Conservation (phyloP, 2,888 invertebrate species). For the Stenodera caucasica region DNA sequence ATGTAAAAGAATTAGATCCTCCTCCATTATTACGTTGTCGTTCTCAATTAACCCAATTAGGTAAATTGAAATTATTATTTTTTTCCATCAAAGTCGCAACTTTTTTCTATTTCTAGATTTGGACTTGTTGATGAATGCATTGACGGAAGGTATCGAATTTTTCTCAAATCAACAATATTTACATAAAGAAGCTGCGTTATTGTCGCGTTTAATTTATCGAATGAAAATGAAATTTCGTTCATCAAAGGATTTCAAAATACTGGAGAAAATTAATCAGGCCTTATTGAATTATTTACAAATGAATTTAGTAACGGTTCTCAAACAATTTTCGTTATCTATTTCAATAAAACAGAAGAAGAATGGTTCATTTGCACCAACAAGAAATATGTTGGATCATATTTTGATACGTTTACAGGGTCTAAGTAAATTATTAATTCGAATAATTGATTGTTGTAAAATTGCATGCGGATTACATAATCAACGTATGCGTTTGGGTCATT, state of each 20-base stretch:
- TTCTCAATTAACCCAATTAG: constrained; percentile 28
- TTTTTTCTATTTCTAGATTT: constrained; percentile 38
- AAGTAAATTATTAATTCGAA: constrained; percentile 53
- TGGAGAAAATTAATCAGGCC: constrained; percentile 56
- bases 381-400: constrained; percentile 56
- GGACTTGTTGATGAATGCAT: constrained; percentile 29
- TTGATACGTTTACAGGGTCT: constrained; percentile 57
- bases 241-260: constrained; percentile 57
- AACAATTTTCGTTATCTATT: neutral
- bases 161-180: constrained; percentile 46
- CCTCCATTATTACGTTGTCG: constrained; percentile 40
- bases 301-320: constrained; percentile 45
- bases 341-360: constrained; percentile 14
- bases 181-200: constrained; percentile 52
- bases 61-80: constrained; percentile 21
- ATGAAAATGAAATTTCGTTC: constrained; percentile 58
- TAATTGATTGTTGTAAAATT: constrained; percentile 49
- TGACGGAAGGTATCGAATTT: constrained; percentile 37
- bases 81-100: neutral
- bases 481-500: constrained; percentile 55
- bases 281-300: constrained; percentile 53
- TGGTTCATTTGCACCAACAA: constrained; percentile 52
- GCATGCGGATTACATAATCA: constrained; percentile 50
- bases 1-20: constrained; percentile 35
- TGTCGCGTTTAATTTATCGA: constrained; percentile 55